Conservation (phyloP, 2,113 vertebrate genomes). For the Diphyllodes magnificus region DNA sequence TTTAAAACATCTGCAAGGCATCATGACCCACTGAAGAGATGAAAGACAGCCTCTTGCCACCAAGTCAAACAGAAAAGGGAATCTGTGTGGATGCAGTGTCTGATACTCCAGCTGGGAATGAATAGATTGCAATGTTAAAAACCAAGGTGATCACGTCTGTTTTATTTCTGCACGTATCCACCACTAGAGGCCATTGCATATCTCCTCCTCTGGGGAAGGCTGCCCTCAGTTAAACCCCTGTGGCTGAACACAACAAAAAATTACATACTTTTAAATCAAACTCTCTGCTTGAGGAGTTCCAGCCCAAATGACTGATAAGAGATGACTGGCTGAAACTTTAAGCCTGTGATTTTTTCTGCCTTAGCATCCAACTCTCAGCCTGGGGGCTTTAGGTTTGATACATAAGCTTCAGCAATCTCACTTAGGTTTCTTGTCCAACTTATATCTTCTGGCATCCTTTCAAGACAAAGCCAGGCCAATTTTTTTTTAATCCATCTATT, state of each 20-base stretch:
- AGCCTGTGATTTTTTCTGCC: background rate
- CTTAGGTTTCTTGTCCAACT: background rate
- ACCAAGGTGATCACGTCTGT: fast-evolving
- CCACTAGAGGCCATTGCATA: background rate
- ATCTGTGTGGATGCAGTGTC: background rate
- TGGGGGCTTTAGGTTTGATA: background rate
- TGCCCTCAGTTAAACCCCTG: background rate
- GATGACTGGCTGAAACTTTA: background rate
- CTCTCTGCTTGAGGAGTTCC: background rate
- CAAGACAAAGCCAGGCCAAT: background rate
- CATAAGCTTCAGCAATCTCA: background rate
- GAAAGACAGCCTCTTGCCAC: background rate
- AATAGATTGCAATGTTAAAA: fast-evolving
- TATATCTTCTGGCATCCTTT: background rate
- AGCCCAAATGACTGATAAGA: background rate
- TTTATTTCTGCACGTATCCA: background rate
- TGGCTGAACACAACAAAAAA: background rate
- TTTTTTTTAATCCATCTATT: background rate
- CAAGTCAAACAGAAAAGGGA: background rate
- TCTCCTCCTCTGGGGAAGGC: background rate
- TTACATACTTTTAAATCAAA: background rate
- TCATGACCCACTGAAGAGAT: background rate
- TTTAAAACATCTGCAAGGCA: background rate
- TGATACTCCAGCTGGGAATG: background rate
- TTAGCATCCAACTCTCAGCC: background rate